Base-by-base conservation (phyloP, 2,113 vertebrate genomes). In the Speoplatyrhinus poulsoni region DNA sequence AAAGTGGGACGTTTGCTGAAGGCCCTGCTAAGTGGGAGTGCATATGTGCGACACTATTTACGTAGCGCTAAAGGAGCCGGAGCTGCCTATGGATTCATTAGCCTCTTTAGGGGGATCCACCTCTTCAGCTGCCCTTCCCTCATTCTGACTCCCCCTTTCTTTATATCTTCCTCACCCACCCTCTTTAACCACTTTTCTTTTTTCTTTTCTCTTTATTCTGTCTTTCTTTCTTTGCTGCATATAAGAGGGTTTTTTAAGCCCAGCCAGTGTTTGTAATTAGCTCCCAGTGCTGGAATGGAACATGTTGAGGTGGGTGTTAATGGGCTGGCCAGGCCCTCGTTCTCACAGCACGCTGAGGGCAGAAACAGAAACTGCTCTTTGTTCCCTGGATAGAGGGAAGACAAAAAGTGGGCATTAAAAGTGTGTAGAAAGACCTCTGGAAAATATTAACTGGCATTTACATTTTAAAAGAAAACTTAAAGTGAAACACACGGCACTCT, bases 51-150 rank as follows among this genome's bases (percentile, higher is more conserved):
- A 83, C 84, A 88, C 83, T 88, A 85, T 90, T 89, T 89, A 85
- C 76, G 82, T 95, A 94, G 94, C 95, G 94, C 95, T 93, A 93
- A 93, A 94, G 94, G 92, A 92, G 92, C 94, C 3, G 93, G 94
- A 93, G 94, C 93, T 96, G 96, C 95, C 94, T 94, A 95, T 96
- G 95, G 96, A 97, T 96, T 99, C 95, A 97, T 97, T 97, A 96
- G 94, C 94, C 94, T 95, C 93, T 95, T 93, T 93, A 70, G 47
- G 90, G 89, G 90, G 93, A 92, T 92, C 63, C 85, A 81, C 90
- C 91, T 93, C 90, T 94, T 95, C 92, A 91, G 88, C 91, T 89
- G 93, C 89, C 91, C 88, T 92, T 93, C 94, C 86, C 73, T 91
- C 91, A 94, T 92, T 94, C 91, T 92, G 89, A 92, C 91, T 91